phyloP scores from a whole-genome alignment of 2,113 vertebrate genomes.

The Zootoca vivipara region DNA sequence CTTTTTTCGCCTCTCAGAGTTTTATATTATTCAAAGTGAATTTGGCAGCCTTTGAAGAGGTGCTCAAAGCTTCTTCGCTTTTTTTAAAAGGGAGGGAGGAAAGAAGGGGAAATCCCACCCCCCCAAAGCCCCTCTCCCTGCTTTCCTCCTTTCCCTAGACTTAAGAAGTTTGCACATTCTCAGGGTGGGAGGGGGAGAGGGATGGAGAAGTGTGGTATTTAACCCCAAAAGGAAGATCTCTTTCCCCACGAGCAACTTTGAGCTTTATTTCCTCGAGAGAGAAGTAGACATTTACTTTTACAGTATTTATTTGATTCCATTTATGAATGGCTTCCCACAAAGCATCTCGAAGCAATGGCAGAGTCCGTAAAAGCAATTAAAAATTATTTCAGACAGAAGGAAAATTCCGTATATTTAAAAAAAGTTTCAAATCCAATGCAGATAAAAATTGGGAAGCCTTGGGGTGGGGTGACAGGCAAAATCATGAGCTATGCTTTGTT shows the following conservation, averaged over 20 bases:
- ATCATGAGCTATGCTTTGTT: no score
- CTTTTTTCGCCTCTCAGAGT: conserved; percentile 5
- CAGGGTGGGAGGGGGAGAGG: not conserved
- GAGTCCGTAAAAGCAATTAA: no score
- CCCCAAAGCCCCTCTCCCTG: not conserved
- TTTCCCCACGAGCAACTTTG: not conserved
- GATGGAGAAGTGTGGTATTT: not conserved
- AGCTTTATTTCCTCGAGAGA: not conserved
- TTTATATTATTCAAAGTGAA: conserved; percentile 35
- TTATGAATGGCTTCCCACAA: no score
- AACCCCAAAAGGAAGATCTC: not conserved
- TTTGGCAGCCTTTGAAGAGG: conserved; percentile 32
- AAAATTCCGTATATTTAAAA: no score
- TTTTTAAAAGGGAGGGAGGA: not conserved
- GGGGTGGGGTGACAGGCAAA: no score
- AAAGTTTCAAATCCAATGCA: no score
- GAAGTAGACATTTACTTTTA: no score
- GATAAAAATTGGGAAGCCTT: no score
- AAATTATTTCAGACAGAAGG: no score
- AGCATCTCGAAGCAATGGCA: no score
- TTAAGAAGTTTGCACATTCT: not conserved
- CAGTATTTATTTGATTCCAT: no score
- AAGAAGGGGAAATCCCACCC: not conserved
- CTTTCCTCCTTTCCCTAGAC: not conserved
- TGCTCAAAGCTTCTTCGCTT: not conserved